Evolutionary conservation across 2,888 invertebrate genomes (phyloP).

Genomic region (Agrilus cyanescens): DNA sequence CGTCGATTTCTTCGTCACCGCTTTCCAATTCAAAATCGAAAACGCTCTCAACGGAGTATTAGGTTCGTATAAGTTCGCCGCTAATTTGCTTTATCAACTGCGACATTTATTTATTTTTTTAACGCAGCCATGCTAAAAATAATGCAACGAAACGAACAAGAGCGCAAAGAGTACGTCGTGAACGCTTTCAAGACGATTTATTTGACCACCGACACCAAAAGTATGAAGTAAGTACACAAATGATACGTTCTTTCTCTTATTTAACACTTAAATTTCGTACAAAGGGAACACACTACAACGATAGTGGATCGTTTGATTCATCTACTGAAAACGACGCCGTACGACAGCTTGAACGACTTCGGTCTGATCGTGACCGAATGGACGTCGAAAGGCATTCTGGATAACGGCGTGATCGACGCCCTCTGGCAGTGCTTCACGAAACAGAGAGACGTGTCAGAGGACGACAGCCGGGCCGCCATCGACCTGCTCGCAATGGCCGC

Average conservation of each 20-base stretch:
- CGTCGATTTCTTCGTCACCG: constrained; percentile 75
- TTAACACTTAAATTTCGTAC: constrained; percentile 12
- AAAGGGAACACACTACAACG: constrained; percentile 40
- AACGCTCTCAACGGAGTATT: constrained; percentile 58
- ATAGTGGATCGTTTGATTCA: constrained; percentile 48
- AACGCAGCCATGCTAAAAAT: constrained; percentile 58
- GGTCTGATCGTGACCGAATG: constrained; percentile 51
- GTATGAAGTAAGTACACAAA: constrained; percentile 39
- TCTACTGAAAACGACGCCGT: constrained; percentile 42
- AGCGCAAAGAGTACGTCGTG: constrained; percentile 61
- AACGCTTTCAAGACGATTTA: constrained; percentile 66
- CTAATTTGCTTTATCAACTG: constrained; percentile 1
- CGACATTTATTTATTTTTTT: background rate
- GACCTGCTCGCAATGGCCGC: constrained; percentile 70
- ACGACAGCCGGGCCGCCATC: constrained; percentile 63
- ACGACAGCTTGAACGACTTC: constrained; percentile 49
- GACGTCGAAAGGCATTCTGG: constrained; percentile 44
- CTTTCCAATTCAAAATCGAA: constrained; percentile 66
- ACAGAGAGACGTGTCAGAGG: constrained; percentile 49
- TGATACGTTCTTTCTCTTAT: constrained; percentile 10
- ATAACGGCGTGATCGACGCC: constrained; percentile 42
- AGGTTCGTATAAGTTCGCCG: constrained; percentile 20
- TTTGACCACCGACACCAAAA: constrained; percentile 40
- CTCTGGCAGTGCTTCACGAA: constrained; percentile 74
- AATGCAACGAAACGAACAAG: constrained; percentile 70